Percentiles rank a stretch among this genome's conserved stretches.
Evolutionary conservation across 2,113 vertebrate species (phyloP).

Genomic region (Ceyx margarethae): DNA sequence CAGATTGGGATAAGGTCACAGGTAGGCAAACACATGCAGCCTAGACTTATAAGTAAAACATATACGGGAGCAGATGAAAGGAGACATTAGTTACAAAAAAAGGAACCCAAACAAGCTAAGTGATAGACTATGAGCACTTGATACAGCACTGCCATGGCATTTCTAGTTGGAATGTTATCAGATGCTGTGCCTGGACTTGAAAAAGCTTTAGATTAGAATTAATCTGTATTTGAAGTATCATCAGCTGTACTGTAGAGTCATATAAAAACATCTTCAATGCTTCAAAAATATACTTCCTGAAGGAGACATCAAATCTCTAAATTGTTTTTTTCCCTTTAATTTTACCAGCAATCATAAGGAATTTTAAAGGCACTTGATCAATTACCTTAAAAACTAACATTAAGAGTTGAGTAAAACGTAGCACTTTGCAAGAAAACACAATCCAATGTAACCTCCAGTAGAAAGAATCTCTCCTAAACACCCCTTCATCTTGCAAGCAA

Average conservation of each 20-base stretch:
- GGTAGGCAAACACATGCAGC: background rate
- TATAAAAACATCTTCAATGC: background rate
- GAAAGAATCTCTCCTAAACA: background rate
- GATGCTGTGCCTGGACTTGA: background rate
- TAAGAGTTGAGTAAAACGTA: background rate
- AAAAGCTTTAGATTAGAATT: background rate
- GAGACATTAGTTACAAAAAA: background rate
- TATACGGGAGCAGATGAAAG: background rate
- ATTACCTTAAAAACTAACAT: background rate
- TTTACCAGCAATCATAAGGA: background rate
- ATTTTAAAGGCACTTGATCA: background rate
- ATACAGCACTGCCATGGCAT: accelerated
- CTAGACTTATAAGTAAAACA: background rate
- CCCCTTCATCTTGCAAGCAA: background rate
- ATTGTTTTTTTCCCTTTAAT: background rate
- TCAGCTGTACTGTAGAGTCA: background rate
- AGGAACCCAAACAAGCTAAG: background rate
- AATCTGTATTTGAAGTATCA: background rate
- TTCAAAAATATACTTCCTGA: background rate
- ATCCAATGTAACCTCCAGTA: background rate
- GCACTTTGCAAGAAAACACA: background rate
- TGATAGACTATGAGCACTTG: background rate
- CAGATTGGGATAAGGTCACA: background rate
- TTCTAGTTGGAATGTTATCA: background rate
- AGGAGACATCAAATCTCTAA: background rate